phyloP scores from a whole-genome alignment of 2,888 invertebrate genomes.

The Resseliella maxima region DNA sequence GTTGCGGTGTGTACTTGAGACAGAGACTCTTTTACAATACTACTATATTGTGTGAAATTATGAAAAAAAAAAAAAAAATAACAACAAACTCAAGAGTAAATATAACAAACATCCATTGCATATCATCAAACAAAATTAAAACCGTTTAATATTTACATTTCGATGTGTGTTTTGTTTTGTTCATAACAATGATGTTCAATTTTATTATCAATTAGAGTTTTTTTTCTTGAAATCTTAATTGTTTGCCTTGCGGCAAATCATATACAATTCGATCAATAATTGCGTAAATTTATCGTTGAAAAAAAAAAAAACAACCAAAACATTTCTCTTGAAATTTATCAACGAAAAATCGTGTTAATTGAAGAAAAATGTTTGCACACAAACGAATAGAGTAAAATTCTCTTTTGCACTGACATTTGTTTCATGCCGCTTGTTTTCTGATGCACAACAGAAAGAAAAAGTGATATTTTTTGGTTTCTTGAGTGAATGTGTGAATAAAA shows the following conservation, averaged over 20 bases:
- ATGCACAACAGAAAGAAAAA: not conserved
- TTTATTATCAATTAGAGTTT: not conserved
- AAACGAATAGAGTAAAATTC: not conserved
- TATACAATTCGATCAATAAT: not conserved
- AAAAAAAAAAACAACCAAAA: not conserved
- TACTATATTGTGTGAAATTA: too few relatives aligned
- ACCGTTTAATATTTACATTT: conserved; percentile 14
- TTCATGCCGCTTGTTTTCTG: not conserved
- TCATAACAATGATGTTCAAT: conserved; percentile 5
- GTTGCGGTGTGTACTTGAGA: not conserved
- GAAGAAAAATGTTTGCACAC: not conserved
- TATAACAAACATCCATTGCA: not conserved
- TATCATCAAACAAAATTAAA: not conserved
- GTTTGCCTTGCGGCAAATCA: not conserved
- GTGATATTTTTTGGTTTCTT: not conserved
- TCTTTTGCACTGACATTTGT: not conserved
- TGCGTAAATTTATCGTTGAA: not conserved
- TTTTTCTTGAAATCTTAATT: conserved; percentile 14
- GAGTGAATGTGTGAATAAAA: not conserved
- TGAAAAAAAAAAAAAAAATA: not conserved
- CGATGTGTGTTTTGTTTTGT: not conserved
- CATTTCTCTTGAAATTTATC: not conserved
- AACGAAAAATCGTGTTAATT: not conserved
- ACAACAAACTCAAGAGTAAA: too few relatives aligned
- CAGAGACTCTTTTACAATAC: not conserved